Evolutionary conservation across 30 jellyfish, hydroid and myxozoan genomes (phyloP).

Genomic region (Chrysaora quinquecirrha): DNA sequence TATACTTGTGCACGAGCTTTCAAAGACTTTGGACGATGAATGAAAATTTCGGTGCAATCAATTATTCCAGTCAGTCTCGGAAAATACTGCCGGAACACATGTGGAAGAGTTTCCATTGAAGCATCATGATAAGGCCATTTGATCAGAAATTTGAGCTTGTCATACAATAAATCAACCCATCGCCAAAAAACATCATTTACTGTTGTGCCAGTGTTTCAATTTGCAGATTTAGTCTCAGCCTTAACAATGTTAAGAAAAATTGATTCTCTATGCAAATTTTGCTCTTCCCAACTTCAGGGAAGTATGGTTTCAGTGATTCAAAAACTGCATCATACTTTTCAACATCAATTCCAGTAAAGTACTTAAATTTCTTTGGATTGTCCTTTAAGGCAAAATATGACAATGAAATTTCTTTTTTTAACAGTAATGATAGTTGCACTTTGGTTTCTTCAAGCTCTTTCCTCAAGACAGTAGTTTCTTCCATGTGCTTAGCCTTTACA

Average conservation of each 20-base stretch:
- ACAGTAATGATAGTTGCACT: background rate
- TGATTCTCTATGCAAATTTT: background rate
- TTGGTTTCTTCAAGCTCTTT: background rate
- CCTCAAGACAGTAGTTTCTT: background rate
- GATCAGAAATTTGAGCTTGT: constrained; percentile 2
- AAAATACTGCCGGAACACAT: constrained; percentile 24
- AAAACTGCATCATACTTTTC: constrained; percentile 5
- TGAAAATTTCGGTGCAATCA: constrained; percentile 11
- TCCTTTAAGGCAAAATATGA: constrained; percentile 7
- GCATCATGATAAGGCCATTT: constrained; percentile 43
- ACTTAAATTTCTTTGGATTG: constrained; percentile 5
- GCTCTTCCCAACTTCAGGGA: background rate
- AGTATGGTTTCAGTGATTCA: background rate
- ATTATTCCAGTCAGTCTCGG: constrained; percentile 5
- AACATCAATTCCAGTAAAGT: constrained; percentile 14
- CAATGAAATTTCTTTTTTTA: background rate
- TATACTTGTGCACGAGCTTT: constrained; percentile 23
- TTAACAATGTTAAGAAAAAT: background rate
- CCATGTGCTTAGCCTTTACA: constrained; percentile 1
- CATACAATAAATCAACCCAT: constrained; percentile 20
- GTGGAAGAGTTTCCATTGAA: constrained; percentile 14
- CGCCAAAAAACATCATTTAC: constrained; percentile 9
- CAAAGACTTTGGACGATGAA: constrained; percentile 18
- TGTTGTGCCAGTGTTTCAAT: constrained; percentile 21
- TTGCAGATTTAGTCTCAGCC: constrained; percentile 19